Base-by-base conservation (phyloP, 2,797 vertebrate genomes). In the Chaunax sp. region DNA sequence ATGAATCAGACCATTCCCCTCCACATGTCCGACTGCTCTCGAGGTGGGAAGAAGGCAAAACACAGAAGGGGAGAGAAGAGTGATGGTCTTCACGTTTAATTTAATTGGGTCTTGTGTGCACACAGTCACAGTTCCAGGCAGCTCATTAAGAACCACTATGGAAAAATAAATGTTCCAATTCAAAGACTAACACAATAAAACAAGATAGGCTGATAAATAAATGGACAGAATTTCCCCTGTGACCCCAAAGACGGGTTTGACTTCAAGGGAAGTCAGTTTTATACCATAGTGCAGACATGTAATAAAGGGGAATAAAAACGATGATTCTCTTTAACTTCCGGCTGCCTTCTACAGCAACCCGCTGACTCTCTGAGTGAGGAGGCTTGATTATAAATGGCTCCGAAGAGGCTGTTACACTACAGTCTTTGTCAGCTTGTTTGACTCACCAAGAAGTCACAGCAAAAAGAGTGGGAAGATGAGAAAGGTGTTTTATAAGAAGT, bases 31-130 rank as follows among this genome's bases (percentile, higher is more conserved):
- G 23, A 13, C 37, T 46, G 4, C 41, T 72, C 11, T 43, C 44
- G 52, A 52, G 69, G 58, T 37, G 60, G 60, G 30, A 45, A 37
- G 66, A 61, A 51, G 61, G 41, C 70, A 63, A 44, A 72, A 69
- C 59, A 44, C 61, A 56, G 19, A 10, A 49, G n/a, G 50, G 54
- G 13, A 56, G 14, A 49, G 45, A 75, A 76, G 75, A 90, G 30
- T 47, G 69, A 87, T 84, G 72, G 65, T 52, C 44, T 62, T 72
- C 54, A 38, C 72, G 51, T 76, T 80, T 77, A 62, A 83, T 86
- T 81, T 83, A 90, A 90, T 89, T 86, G 81, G 86, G 46, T 87
- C 84, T 78, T 84, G 67, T 83, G 87, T 89, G 84, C 81, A 88
- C 73, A 65, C 54, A 77, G 72, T 72, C 83, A 71, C 71, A 82